Evolutionary conservation across 2,797 vertebrate species (phyloP).

Genomic region (Muscicapa comitata): DNA sequence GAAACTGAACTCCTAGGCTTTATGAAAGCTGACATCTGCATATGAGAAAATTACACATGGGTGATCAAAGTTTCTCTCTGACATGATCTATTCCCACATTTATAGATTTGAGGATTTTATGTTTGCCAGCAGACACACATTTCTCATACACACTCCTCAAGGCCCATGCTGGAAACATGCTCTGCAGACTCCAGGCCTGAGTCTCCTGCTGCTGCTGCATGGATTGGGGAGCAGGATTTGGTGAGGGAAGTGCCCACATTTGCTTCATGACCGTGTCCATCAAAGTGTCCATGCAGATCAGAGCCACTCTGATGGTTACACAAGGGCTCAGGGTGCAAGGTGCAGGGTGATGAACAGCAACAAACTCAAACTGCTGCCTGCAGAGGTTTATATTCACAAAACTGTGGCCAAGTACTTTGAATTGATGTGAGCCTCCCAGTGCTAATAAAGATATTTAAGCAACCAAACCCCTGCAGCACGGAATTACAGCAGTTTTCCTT

Average conservation of each 20-base stretch:
- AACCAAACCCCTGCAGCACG: background rate
- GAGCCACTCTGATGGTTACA: background rate
- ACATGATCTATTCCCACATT: background rate
- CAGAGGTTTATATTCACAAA: background rate
- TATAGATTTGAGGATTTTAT: background rate
- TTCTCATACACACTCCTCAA: background rate
- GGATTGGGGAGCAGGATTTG: background rate
- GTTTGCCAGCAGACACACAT: background rate
- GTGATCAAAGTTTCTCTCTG: background rate
- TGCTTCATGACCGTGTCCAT: accelerated
- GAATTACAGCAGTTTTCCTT: conserved; percentile 12
- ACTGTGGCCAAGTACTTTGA: background rate
- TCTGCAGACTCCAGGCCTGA: background rate
- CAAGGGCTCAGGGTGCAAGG: background rate
- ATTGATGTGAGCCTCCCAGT: background rate
- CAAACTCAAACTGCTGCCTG: background rate
- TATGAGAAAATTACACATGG: background rate
- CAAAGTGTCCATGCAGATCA: accelerated
- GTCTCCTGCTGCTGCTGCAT: background rate
- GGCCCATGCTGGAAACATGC: background rate
- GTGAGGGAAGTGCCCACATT: background rate
- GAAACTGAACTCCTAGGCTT: background rate
- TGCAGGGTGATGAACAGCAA: background rate
- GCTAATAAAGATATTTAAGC: background rate
- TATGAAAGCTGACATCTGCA: background rate